These are phyloP conservation scores for Lepidurus arcticus DNA, from an alignment of 1,140 invertebrate genomes.

Conservation along the genomic window DNA sequence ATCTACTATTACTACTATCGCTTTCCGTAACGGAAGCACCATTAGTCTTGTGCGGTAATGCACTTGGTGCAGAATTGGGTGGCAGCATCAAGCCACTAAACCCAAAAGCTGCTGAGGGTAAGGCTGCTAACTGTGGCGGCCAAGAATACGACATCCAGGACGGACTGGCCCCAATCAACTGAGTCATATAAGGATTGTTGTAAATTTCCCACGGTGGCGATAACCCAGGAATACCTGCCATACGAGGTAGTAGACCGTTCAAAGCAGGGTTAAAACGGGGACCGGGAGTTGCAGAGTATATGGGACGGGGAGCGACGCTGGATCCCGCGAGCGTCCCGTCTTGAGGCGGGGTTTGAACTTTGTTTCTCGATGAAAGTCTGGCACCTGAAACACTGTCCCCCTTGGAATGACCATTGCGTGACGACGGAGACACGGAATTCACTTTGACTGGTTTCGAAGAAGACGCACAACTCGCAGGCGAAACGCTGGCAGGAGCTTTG, in stretches of 20 bases:
- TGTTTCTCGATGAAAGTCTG: neutral
- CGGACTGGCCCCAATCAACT: conserved; percentile 1
- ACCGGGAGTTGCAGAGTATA: neutral
- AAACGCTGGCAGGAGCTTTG: conserved; percentile 17
- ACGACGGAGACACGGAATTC: neutral
- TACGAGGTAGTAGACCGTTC: conserved; percentile 9
- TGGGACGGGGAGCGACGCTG: neutral
- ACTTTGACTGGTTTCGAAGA: neutral
- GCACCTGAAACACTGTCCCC: neutral
- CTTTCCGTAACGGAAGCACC: conserved; percentile 11
- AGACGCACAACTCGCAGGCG: neutral
- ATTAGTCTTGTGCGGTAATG: neutral
- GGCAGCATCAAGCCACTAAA: neutral
- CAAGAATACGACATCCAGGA: conserved; percentile 18
- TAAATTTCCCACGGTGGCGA: conserved; percentile 12
- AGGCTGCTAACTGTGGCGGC: neutral
- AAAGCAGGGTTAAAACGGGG: conserved; percentile 7
- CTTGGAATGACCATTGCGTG: neutral
- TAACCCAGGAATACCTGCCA: conserved; percentile 1
- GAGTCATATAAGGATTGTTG: neutral
- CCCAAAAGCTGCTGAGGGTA: conserved; percentile 12
- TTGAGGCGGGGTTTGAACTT: neutral
- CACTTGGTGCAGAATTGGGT: neutral
- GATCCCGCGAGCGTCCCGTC: neutral
- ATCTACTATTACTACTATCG: conserved; percentile 10